phyloP scores from a whole-genome alignment of 2,113 vertebrate genomes.

The Carassius auratus region DNA sequence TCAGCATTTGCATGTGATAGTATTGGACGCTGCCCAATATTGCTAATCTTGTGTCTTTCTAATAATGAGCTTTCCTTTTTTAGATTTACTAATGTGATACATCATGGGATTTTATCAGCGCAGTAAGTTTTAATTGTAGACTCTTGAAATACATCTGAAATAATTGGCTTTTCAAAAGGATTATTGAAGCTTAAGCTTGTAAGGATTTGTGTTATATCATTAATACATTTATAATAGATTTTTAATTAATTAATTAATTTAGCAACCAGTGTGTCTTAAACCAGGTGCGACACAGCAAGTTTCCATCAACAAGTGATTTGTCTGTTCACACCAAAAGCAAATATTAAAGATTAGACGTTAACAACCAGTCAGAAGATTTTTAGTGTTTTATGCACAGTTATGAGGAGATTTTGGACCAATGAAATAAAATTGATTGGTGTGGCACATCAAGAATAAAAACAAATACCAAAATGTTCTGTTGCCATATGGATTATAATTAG shows the following conservation, averaged over 20 bases:
- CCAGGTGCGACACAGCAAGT: not conserved
- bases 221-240: slow-evolving; percentile 21
- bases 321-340: not conserved
- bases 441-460: not conserved
- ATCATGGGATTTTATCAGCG: not conserved
- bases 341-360: too few relatives aligned
- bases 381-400: not conserved
- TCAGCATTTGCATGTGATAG: not conserved
- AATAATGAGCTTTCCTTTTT: not conserved
- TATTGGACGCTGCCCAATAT: not conserved
- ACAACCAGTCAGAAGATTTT: not conserved
- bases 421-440: not conserved
- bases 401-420: not conserved
- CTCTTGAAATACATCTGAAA: not conserved
- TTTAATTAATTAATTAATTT: not conserved
- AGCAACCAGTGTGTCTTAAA: not conserved
- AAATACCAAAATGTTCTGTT: not conserved
- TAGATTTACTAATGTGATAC: not conserved
- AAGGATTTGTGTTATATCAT: slow-evolving; percentile 13
- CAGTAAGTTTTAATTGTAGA: not conserved
- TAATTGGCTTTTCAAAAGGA: slow-evolving; percentile 10
- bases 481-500: not conserved
- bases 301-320: not conserved
- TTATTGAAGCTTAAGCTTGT: slow-evolving; percentile 22
- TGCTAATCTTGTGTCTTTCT: not conserved